Percentiles rank a stretch among this genome's conserved stretches.
Conservation (phyloP, 2,797 vertebrate species). For the Euthynnus affinis region DNA sequence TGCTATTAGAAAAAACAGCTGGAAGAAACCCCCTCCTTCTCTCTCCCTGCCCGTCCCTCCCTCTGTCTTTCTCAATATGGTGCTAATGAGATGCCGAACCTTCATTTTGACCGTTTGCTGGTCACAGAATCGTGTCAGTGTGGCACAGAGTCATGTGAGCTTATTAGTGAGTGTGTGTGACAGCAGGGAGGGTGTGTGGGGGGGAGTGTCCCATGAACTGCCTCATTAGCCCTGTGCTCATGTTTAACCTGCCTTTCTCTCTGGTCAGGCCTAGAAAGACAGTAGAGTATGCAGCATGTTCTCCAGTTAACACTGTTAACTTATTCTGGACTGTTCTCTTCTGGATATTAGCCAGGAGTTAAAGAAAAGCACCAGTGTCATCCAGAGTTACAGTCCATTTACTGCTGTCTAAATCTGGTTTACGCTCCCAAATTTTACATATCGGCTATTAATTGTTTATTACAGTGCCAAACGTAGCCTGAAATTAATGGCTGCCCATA, state of each 20-base stretch:
- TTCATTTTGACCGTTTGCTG: conserved; percentile 67
- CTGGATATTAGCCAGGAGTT: conserved; percentile 45
- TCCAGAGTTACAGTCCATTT: conserved; percentile 24
- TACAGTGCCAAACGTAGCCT: no score
- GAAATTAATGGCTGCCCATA: no score
- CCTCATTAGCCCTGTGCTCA: conserved; percentile 43
- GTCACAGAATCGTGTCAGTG: conserved; percentile 74
- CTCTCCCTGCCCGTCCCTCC: conserved; percentile 55
- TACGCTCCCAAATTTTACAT: no score
- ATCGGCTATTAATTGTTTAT: no score
- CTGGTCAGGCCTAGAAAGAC: conserved; percentile 56
- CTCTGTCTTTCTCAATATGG: conserved; percentile 79
- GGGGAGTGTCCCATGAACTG: conserved; percentile 33
- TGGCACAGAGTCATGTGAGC: conserved; percentile 73
- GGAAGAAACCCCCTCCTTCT: conserved; percentile 63
- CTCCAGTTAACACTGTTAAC: conserved; percentile 26
- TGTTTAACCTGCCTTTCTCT: conserved; percentile 55
- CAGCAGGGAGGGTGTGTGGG: not conserved
- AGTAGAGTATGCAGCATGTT: conserved; percentile 25
- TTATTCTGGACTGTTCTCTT: conserved; percentile 27
- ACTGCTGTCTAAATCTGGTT: not conserved
- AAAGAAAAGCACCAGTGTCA: conserved; percentile 19
- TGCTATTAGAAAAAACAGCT: conserved; percentile 72
- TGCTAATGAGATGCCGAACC: conserved; percentile 82
- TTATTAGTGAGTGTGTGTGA: conserved; percentile 77